Percentiles rank a stretch among this genome's conserved stretches.
These are phyloP conservation scores for Typhlichthys subterraneus DNA, from an alignment of 2,797 vertebrate species.

Conservation along the genomic window DNA sequence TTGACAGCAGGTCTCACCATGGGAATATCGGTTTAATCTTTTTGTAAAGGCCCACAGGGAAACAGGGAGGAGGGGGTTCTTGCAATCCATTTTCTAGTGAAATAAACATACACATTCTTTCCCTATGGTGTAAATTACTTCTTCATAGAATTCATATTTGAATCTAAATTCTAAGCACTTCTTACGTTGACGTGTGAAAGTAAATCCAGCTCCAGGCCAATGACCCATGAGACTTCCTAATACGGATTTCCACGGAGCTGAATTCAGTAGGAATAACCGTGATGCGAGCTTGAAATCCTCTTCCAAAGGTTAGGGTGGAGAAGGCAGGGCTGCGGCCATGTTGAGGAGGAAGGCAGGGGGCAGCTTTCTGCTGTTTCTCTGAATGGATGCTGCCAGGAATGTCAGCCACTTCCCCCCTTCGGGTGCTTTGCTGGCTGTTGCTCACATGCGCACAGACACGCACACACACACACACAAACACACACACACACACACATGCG, in stretches of 20 bases:
- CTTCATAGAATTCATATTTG: slow-evolving; percentile 12
- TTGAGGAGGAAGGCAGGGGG: slow-evolving; percentile 37
- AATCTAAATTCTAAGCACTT: slow-evolving; percentile 3
- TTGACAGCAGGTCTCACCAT: slow-evolving; percentile 15
- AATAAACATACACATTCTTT: background rate
- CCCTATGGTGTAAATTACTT: background rate
- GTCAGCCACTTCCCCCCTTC: slow-evolving; percentile 34
- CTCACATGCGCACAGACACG: slow-evolving; percentile 2
- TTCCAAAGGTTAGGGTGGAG: slow-evolving; percentile 32
- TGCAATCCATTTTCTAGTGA: background rate
- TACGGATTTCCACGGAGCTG: slow-evolving; percentile 19
- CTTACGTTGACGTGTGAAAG: slow-evolving; percentile 30
- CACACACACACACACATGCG: slow-evolving; percentile 3
- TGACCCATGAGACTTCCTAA: slow-evolving; percentile 20
- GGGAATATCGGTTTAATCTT: slow-evolving; percentile 36
- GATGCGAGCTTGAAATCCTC: slow-evolving; percentile 39
- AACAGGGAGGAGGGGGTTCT: background rate
- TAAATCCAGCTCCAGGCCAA: slow-evolving; percentile 10
- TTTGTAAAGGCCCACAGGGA: slow-evolving; percentile 2
- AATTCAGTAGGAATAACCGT: slow-evolving; percentile 28
- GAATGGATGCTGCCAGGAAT: slow-evolving; percentile 52
- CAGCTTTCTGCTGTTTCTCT: slow-evolving; percentile 45
- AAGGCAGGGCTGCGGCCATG: slow-evolving; percentile 22
- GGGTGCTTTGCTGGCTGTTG: background rate
- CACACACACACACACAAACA: slow-evolving; percentile 7